A percentile compares a stretch with the other conserved stretches of the same genome.
phyloP scores from a whole-genome alignment of 1,140 invertebrate genomes.

The Drusus annulatus region DNA sequence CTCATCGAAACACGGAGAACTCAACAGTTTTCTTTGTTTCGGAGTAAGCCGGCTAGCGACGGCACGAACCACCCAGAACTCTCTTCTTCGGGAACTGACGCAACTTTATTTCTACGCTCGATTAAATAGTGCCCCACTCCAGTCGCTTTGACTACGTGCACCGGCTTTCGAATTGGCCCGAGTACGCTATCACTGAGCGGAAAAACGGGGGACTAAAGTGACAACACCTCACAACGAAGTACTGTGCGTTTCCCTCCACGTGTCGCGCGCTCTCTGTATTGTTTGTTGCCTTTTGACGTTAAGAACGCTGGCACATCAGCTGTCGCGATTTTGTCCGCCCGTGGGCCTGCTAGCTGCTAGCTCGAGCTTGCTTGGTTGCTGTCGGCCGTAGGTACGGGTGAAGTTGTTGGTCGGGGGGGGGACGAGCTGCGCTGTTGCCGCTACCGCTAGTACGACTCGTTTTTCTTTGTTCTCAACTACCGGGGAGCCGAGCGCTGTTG shows the following conservation, averaged over 20 bases:
- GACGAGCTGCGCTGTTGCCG: slow-evolving; percentile 42
- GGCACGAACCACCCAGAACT: slow-evolving; percentile 6
- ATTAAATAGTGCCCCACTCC: slow-evolving; percentile 55
- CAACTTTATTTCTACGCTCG: slow-evolving; percentile 39
- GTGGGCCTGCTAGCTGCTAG: neutral
- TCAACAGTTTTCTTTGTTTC: slow-evolving; percentile 44
- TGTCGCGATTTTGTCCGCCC: slow-evolving; percentile 16
- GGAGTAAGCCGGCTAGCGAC: slow-evolving; percentile 22
- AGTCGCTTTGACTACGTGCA: slow-evolving; percentile 41
- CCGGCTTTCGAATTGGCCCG: slow-evolving; percentile 40
- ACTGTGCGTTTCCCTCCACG: neutral
- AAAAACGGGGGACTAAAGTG: slow-evolving; percentile 3
- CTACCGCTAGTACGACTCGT: slow-evolving; percentile 36
- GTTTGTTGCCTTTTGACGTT: neutral
- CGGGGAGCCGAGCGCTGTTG: slow-evolving; percentile 46
- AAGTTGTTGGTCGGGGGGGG: slow-evolving; percentile 30
- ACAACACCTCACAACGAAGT: neutral
- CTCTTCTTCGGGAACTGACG: slow-evolving; percentile 53
- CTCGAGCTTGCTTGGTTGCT: neutral
- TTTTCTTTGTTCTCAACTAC: slow-evolving; percentile 55
- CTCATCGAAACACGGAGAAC: slow-evolving; percentile 43
- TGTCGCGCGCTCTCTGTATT: neutral
- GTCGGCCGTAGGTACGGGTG: too few relatives aligned
- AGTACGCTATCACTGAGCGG: slow-evolving; percentile 5
- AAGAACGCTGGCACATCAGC: neutral